Conservation (phyloP, 2,113 vertebrate species). For the Camelus bactrianus region DNA sequence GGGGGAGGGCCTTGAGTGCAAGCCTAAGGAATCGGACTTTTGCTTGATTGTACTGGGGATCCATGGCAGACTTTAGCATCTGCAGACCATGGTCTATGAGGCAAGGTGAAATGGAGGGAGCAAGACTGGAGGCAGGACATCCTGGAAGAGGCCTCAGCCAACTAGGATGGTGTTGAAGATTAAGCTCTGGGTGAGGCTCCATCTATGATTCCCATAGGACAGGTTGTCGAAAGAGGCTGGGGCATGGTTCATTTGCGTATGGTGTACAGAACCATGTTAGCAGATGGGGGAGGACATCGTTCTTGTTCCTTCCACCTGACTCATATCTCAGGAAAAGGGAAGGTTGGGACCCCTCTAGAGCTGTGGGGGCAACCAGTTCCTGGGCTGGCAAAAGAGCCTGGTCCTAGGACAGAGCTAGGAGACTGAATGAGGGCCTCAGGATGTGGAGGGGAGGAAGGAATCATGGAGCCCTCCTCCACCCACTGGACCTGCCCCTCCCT, state of each 20-base stretch:
- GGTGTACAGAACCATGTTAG: background rate
- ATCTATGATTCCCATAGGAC: background rate
- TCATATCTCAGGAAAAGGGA: slow-evolving; percentile 4
- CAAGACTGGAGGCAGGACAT: background rate
- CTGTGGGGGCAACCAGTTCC: background rate
- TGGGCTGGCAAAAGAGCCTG: background rate
- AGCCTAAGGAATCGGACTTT: background rate
- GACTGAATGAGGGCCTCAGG: background rate
- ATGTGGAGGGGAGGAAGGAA: background rate
- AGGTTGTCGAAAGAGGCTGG: background rate
- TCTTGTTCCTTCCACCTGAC: background rate
- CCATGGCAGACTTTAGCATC: background rate
- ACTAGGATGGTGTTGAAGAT: background rate
- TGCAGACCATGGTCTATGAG: background rate
- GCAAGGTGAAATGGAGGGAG: background rate
- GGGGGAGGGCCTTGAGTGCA: background rate
- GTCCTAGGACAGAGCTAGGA: background rate
- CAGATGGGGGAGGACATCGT: background rate
- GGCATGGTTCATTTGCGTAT: background rate
- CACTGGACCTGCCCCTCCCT: too few species aligned
- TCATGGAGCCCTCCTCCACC: background rate
- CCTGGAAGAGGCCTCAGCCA: background rate
- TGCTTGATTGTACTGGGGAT: background rate
- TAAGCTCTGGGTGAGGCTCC: background rate
- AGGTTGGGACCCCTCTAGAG: background rate